A percentile compares a stretch with the other conserved stretches of the same genome.
These are phyloP conservation scores for Helicoverpa zea DNA, from an alignment of 1,140 invertebrate genomes.

Conservation along the genomic window DNA sequence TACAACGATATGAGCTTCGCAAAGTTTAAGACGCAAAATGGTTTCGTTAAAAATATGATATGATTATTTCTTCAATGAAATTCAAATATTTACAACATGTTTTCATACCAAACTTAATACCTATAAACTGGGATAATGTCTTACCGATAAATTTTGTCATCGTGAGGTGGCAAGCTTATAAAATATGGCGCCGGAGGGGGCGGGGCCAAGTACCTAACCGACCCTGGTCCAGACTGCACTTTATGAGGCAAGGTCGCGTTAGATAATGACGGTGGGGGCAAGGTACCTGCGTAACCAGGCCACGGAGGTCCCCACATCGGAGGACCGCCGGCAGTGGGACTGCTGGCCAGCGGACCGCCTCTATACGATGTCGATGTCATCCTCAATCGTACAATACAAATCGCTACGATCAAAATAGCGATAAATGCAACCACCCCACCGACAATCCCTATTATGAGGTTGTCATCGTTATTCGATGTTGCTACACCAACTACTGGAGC, in stretches of 20 bases:
- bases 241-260: conserved; percentile 89
- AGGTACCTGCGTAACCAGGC: conserved; percentile 86
- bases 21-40: conserved; percentile 34
- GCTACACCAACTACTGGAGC: conserved; percentile 87
- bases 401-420: conserved; percentile 94
- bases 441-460: conserved; percentile 96
- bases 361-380: conserved; percentile 90
- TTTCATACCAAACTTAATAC: conserved; percentile 14
- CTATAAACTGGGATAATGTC: conserved; percentile 14
- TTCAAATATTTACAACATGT: conserved; percentile 57
- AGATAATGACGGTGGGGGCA: conserved; percentile 84
- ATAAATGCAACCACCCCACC: conserved; percentile 97
- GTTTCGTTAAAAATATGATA: conserved; percentile 47
- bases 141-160: conserved; percentile 87
- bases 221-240: conserved; percentile 87
- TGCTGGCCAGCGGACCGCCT: conserved; percentile 88
- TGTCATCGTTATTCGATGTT: conserved; percentile 94
- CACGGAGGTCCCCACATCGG: conserved; percentile 84
- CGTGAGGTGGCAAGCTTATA: conserved; percentile 85
- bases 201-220: conserved; percentile 83
- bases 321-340: conserved; percentile 84
- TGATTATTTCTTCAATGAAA: conserved; percentile 50
- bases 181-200: conserved; percentile 85
- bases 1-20: conserved; percentile 60
- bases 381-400: conserved; percentile 93